Percentiles rank a stretch among this genome's conserved stretches.
These are phyloP conservation scores for Mormoops blainvillei DNA, from an alignment of 2,113 vertebrate species.

Conservation along the genomic window DNA sequence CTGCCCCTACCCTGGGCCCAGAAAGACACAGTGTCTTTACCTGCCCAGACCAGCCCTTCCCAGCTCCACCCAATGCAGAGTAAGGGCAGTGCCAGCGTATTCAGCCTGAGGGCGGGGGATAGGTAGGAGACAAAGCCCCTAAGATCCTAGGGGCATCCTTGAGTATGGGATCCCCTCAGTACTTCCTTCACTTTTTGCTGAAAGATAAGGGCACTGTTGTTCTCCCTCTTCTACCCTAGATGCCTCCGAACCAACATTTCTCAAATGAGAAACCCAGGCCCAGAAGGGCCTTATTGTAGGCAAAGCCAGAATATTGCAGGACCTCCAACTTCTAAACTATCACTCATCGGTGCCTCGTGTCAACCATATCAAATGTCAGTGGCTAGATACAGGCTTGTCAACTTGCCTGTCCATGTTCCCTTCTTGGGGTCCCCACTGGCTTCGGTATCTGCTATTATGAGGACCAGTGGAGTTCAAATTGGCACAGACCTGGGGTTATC, in stretches of 20 bases:
- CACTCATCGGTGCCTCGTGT: neutral
- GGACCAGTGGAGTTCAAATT: neutral
- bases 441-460: neutral
- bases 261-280: neutral
- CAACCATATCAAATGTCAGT: neutral
- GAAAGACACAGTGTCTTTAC: neutral
- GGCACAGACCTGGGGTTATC: fast-evolving
- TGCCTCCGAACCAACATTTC: neutral
- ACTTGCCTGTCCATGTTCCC: too few species aligned
- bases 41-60: neutral
- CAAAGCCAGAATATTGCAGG: neutral
- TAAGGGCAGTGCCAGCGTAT: neutral
- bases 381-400: neutral
- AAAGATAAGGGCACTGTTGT: neutral
- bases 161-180: neutral
- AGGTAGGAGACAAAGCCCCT: neutral
- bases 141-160: neutral
- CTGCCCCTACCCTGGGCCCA: too few species aligned
- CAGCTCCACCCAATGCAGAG: neutral
- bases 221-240: neutral
- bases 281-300: neutral
- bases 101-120: fast-evolving
- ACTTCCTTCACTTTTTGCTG: neutral
- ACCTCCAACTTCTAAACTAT: neutral
- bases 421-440: neutral